A percentile compares a stretch with the other conserved stretches of the same genome.
These are phyloP conservation scores for Amphilophus citrinellus DNA, from an alignment of 2,113 vertebrate species.

Conservation along the genomic window DNA sequence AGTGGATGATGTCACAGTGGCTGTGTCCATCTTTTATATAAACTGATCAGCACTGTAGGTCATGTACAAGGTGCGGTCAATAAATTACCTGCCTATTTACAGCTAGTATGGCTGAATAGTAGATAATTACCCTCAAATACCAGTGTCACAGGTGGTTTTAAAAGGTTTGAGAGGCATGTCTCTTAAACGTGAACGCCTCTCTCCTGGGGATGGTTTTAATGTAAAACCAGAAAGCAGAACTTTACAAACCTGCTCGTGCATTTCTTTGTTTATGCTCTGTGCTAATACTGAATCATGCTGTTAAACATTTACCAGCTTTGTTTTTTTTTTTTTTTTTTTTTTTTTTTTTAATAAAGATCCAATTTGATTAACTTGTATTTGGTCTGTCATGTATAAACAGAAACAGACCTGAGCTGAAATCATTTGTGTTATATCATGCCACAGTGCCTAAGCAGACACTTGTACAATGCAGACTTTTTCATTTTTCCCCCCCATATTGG, in stretches of 20 bases:
- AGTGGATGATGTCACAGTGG: no score
- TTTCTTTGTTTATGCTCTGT: background rate
- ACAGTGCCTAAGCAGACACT: background rate
- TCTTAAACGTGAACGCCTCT: background rate
- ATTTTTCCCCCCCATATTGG: background rate
- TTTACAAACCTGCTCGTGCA: background rate
- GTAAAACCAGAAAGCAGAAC: background rate
- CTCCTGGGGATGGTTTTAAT: background rate
- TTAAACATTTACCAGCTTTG: background rate
- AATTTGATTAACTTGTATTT: background rate
- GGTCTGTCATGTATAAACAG: background rate
- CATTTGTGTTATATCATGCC: background rate
- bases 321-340: background rate
- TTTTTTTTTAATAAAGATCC: background rate
- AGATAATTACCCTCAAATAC: background rate
- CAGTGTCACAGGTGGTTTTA: background rate
- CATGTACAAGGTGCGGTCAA: no score
- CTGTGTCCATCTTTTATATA: no score
- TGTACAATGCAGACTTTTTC: background rate
- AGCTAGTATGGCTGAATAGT: background rate
- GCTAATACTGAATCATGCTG: background rate
- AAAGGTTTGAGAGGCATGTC: background rate
- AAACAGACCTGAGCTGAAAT: background rate
- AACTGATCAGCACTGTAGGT: no score
- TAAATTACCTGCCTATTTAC: background rate